Base-by-base conservation (phyloP, 2,113 vertebrate species). In the Struthidea cinerea region DNA sequence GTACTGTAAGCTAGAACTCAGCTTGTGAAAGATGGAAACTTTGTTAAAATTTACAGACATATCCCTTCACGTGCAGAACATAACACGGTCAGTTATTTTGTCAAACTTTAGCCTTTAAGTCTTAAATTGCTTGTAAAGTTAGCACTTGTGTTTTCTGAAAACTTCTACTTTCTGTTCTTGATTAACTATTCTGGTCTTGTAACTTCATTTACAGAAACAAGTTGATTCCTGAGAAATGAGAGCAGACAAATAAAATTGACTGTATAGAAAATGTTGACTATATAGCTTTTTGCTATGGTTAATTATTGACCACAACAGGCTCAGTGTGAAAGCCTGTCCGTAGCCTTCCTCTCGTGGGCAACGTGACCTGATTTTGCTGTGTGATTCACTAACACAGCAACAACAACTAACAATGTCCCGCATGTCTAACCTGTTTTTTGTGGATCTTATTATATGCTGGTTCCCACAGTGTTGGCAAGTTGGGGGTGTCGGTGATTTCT, bases 171-270 rank as follows among this genome's bases (percentile, higher is more conserved):
- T 84, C 53, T 87, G 56, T 76, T 96, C 91, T 84, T 89, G 56
- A 78, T 96, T 90, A 95, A 89, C 69, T 91, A 41, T 73, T 70
- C 93, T 83, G 63, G 86, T 93, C 90, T 92, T 89, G 86, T 95
- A 94, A 92, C 74, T 85, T 94, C 87, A 83, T 95, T 96, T 94
- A 91, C 94, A 90, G 84, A 96, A 94, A 86, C 20, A 64, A 93
- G 90, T 65, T 96, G 94, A 93, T 96, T 96, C 69, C 73, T 93
- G 83, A 94, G 88, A 94, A 88, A 83, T 84, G 82, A 93, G 89
- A 93, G 85, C 71, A 80, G 84, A 91, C 71, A 79, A 95, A 95
- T 95, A 96, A 96, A 97, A 90, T n/a, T 63, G 68, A 95, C 96
- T 91, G 81, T 97, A 60, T 79, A 91, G 91, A 93, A 95, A 84